Evolutionary conservation across 2,888 invertebrate genomes (phyloP), one percentile per base, ranked within the genome.

Genomic region (Fragum whitleyi): DNA sequence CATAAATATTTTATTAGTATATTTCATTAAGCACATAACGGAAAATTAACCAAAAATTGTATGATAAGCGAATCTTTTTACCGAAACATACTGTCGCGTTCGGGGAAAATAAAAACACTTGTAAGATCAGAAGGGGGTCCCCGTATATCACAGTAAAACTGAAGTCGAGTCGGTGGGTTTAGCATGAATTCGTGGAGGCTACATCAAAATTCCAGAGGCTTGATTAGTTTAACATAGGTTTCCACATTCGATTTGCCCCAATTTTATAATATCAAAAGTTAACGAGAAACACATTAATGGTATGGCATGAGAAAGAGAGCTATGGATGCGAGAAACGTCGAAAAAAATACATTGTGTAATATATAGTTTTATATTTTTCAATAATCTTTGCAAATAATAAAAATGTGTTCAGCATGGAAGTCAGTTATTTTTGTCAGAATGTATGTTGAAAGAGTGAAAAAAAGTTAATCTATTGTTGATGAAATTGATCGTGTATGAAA

Each of bases 201-300:
- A 65, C 36, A 82, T 82, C 78, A 78, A 82, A 71, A 82, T 82
- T 78, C 78, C 78, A 42, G 53, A 19, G 14, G n/a, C 23, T 36
- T 65, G 42, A 65, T 65, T 65, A 62, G 67, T 70, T 68, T 71
- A 36, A 65, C 55, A 77, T 23, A 28, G 16, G 65, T 26, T 21
- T 42, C 42, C 42, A 3, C 65, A 65, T 65, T 65, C 65, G 82
- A 82, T 81, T 75, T 73, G 65, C 29, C 72, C 62, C 61, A 72
- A 84, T 84, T 76, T 81, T 76, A 79, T 77, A 77, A 39, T 71
- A 81, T 84, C 78, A 81, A 81, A 74, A 36, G 26, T 69, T 76
- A 76, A 78, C 69, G 74, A 71, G 74, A 76, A 74, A 76, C 55
- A 59, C 76, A 79, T 73, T 65, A 69, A 19, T 61, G n/a, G 6